phyloP scores from a whole-genome alignment of 37 sponge, comb jelly and placozoan genomes.

The Axinella damicornis region DNA sequence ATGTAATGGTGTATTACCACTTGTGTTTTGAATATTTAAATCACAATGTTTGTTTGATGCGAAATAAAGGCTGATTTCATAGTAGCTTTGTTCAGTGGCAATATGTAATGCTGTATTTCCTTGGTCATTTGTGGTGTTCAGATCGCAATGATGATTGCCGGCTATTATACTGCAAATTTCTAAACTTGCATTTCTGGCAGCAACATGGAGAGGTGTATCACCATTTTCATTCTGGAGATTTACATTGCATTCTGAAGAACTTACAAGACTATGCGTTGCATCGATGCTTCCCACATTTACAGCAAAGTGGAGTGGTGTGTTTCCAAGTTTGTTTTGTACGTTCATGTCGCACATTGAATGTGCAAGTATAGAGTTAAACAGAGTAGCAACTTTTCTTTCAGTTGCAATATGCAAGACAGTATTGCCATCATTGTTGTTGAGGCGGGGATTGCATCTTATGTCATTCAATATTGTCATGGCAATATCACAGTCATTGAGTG shows the following conservation, averaged over 20 bases:
- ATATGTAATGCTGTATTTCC: too few species aligned
- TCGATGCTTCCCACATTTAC: too few species aligned
- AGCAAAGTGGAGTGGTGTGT: too few species aligned
- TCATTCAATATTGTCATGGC: background rate
- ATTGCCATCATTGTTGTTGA: slow-evolving; percentile 1
- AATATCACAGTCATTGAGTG: background rate
- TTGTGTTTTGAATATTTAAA: background rate
- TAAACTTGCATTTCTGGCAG: too few species aligned
- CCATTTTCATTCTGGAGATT: too few species aligned
- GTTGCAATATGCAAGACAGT: slow-evolving; percentile 26
- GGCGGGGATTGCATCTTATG: background rate
- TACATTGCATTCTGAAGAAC: too few species aligned
- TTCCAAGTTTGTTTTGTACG: background rate
- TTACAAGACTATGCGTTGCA: too few species aligned
- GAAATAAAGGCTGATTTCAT: background rate
- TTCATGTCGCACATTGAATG: background rate
- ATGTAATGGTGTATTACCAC: slow-evolving; percentile 1
- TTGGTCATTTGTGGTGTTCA: too few species aligned
- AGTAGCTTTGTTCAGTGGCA: background rate
- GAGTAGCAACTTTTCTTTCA: background rate
- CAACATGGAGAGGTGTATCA: too few species aligned
- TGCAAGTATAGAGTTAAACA: background rate
- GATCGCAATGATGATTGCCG: too few species aligned
- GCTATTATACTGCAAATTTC: too few species aligned
- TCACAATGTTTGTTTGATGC: background rate